Evolutionary conservation across 2,888 invertebrate genomes (phyloP).

Genomic region (Therioaphis trifolii): DNA sequence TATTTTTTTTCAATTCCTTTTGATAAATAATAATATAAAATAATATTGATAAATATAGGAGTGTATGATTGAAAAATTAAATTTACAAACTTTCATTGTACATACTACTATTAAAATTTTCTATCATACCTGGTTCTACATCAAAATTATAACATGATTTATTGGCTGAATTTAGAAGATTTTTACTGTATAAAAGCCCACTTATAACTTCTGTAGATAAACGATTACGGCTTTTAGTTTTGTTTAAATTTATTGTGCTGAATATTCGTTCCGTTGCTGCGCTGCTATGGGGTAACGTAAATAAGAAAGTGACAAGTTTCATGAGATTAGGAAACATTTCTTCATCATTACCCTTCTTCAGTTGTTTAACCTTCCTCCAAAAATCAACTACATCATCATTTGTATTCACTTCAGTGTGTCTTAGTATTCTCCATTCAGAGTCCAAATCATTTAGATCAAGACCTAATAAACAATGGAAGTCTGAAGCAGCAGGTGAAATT

Average conservation of each 20-base stretch:
- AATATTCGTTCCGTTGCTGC: neutral
- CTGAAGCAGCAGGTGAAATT: constrained; percentile 1
- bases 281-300: neutral
- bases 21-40: no score
- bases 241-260: constrained; percentile 9
- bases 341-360: constrained; percentile 10
- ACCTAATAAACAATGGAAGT: neutral
- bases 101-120: neutral
- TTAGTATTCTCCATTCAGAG: neutral
- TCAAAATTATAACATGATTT: neutral
- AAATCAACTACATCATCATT: neutral
- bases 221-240: constrained; percentile 15
- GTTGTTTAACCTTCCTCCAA: neutral
- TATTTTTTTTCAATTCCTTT: no score
- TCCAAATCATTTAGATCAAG: constrained; percentile 4
- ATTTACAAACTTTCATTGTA: neutral
- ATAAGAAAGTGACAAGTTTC: neutral
- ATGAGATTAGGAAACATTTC: neutral
- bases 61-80: no score
- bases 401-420: neutral
- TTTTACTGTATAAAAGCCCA: neutral
- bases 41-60: no score
- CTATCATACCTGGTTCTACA: neutral
- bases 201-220: neutral
- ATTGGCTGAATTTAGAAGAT: neutral